These are phyloP conservation scores for Microcebus lehilahytsara DNA, from an alignment of 2,113 vertebrate species.

Conservation along the genomic window DNA sequence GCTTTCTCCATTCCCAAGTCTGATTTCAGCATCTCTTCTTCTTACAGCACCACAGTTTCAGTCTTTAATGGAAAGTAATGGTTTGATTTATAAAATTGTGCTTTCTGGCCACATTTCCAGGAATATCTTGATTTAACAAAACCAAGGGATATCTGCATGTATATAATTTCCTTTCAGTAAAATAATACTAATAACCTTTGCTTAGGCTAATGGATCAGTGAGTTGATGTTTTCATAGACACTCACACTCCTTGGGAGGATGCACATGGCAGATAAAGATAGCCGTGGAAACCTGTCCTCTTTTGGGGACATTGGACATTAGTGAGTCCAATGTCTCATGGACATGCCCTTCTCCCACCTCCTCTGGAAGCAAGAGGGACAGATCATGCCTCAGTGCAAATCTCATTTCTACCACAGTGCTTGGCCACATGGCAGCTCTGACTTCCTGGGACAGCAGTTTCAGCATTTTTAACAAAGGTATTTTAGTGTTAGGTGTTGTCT, in stretches of 20 bases:
- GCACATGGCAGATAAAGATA: background rate
- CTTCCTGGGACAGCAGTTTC: background rate
- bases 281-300: background rate
- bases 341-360: background rate
- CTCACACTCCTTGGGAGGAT: background rate
- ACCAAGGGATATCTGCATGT: background rate
- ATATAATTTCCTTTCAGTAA: background rate
- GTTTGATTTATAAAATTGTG: background rate
- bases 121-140: background rate
- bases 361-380: background rate
- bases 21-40: background rate
- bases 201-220: background rate
- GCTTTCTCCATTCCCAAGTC: background rate
- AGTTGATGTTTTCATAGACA: background rate
- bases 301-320: too few species aligned
- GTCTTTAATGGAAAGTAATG: background rate
- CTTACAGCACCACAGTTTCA: background rate
- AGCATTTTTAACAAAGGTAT: background rate
- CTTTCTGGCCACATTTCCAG: background rate
- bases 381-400: background rate
- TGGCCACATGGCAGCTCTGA: background rate
- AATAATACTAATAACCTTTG: background rate
- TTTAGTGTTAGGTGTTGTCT: background rate
- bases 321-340: background rate
- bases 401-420: background rate